Conservation (phyloP, 2,888 invertebrate species). For the Erpobdella octoculata region DNA sequence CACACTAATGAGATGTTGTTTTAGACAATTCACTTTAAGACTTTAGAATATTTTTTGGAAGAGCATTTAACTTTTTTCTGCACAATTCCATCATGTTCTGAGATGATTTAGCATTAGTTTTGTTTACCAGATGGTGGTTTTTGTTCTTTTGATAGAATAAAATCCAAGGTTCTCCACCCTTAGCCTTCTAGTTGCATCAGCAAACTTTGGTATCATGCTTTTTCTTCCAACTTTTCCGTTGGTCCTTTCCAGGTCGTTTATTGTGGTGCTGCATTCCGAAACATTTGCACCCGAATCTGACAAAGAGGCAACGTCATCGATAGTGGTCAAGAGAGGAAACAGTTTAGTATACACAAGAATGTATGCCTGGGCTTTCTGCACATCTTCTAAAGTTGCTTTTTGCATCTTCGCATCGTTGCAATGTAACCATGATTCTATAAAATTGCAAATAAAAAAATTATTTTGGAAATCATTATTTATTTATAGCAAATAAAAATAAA, state of each 20-base stretch:
- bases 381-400: conserved; percentile 43
- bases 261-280: neutral
- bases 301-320: neutral
- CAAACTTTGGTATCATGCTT: conserved; percentile 16
- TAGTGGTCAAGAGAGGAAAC: conserved; percentile 14
- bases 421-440: conserved; percentile 49
- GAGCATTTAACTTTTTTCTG: too few relatives aligned
- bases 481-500: neutral
- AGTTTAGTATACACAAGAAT: conserved; percentile 47
- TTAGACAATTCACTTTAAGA: too few relatives aligned
- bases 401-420: conserved; percentile 50
- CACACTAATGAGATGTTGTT: too few relatives aligned
- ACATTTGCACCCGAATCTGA: neutral
- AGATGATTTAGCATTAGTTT: too few relatives aligned
- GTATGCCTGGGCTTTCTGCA: conserved; percentile 48
- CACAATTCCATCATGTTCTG: too few relatives aligned
- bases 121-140: conserved; percentile 6
- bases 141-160: conserved; percentile 8
- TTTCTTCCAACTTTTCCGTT: neutral
- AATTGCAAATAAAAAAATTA: neutral
- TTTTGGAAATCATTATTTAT: neutral
- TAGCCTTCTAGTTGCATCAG: conserved; percentile 7
- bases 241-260: neutral
- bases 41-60: too few relatives aligned
- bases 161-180: conserved; percentile 9